Evolutionary conservation across 1,140 invertebrate genomes (phyloP), one percentile per base, ranked within the genome.

Genomic region (Hyposmocoma kahamanoa): DNA sequence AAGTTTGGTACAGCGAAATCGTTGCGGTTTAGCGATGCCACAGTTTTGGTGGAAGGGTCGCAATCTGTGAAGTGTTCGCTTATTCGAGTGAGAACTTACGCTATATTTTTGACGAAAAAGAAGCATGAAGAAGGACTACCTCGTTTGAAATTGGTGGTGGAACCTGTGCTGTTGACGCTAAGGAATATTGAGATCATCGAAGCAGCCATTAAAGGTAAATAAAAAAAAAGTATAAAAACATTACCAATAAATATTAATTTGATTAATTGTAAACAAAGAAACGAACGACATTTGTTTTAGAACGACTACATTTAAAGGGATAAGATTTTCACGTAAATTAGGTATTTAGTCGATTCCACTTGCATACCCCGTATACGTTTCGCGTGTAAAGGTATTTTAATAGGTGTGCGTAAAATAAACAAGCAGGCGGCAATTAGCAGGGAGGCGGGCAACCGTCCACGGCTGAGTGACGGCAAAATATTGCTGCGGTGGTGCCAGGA

Each of bases 351-450:
- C n/a, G n/a, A n/a, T n/a, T n/a, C n/a, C n/a, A n/a, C n/a, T n/a
- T n/a, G n/a, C n/a, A n/a, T n/a, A n/a, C n/a, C n/a, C n/a, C n/a
- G n/a, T n/a, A n/a, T n/a, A n/a, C n/a, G n/a, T 34, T 34, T 6
- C 6, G 6, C 13, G 13, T 26, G 11, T 47, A 52, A 38, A 26
- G 50, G 51, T 49, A 51, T 56, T 63, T 60, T 57, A 57, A 70
- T 60, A 50, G 39, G 30, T 42, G 49, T 49, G 44, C 47, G 57
- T 78, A 69, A 67, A n/a, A 70, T 77, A 77, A 82, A 72, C 69
- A 75, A 71, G 72, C 69, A 75, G 67, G 64, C 64, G 65, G 71
- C 65, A 73, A 81, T 81, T 79, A 76, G 70, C 59, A 11, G 42
- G 5, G 46, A 65, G 75, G 73, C 72, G 70, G 62, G 54, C 59